Conservation (phyloP, 2,113 vertebrate species). For the Spilogale gracilis region DNA sequence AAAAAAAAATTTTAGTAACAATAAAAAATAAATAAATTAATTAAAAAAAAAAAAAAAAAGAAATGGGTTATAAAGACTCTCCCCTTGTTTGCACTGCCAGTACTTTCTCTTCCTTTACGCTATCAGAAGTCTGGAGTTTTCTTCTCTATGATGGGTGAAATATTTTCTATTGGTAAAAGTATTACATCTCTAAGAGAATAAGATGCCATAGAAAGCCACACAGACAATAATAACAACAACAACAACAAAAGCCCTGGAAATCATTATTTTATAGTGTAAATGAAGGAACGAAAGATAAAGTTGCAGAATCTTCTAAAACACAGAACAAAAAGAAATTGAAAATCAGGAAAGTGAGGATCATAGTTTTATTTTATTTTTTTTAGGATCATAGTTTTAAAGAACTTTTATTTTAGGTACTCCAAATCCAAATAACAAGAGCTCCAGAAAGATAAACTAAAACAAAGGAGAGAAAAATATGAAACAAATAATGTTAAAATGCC, state of each 20-base stretch:
- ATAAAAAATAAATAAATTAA: too few relatives aligned
- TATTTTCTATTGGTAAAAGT: not conserved
- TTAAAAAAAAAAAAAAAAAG: too few relatives aligned
- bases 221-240: not conserved
- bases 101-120: not conserved
- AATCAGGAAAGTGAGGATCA: not conserved
- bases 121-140: not conserved
- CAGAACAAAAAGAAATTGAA: not conserved
- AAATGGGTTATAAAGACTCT: not conserved
- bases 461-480: not conserved
- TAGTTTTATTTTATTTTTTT: not conserved
- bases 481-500: not conserved
- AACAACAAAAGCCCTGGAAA: not conserved
- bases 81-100: fast-evolving
- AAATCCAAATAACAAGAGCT: not conserved
- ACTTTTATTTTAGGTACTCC: not conserved
- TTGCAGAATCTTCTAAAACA: not conserved
- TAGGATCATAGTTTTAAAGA: not conserved
- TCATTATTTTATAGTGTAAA: not conserved
- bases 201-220: not conserved
- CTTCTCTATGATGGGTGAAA: not conserved
- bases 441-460: conserved; percentile 1
- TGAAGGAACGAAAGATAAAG: not conserved
- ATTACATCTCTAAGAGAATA: not conserved
- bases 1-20: too few relatives aligned